Percentiles rank a stretch among this genome's conserved stretches.
These are phyloP conservation scores for Phallusia fumigata DNA, from an alignment of 23 tunicate genomes.

Conservation along the genomic window DNA sequence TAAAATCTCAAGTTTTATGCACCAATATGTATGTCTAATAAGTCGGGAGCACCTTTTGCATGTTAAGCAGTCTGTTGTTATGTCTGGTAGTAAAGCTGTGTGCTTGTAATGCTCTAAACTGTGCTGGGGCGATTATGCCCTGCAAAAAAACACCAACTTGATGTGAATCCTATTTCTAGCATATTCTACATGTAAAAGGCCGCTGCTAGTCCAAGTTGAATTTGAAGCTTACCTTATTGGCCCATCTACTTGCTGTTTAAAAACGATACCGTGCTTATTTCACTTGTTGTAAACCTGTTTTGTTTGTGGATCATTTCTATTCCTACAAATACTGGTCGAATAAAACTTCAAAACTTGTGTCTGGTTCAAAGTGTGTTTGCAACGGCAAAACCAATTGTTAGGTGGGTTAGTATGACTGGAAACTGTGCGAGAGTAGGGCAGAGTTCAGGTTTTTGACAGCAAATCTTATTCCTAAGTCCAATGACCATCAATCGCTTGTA, in stretches of 20 bases:
- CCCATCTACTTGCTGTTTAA: neutral
- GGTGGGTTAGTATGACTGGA: neutral
- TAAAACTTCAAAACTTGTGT: too few relatives aligned
- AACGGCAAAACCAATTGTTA: too few relatives aligned
- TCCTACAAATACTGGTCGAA: constrained; percentile 2
- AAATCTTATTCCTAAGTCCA: too few relatives aligned
- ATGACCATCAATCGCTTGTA: too few relatives aligned
- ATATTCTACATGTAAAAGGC: neutral
- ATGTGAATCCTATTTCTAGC: neutral
- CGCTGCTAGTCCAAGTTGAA: neutral
- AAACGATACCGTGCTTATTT: constrained; percentile 9
- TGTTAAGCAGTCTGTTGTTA: neutral
- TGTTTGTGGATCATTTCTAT: neutral
- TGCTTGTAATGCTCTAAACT: neutral
- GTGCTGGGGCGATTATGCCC: neutral
- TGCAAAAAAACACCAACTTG: neutral
- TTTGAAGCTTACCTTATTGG: neutral
- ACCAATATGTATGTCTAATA: neutral
- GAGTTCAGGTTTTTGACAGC: too few relatives aligned
- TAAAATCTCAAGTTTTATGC: constrained; percentile 11
- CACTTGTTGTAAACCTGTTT: constrained; percentile 2
- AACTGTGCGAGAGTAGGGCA: too few relatives aligned
- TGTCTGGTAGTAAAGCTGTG: neutral
- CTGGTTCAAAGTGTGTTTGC: too few relatives aligned
- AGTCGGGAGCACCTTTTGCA: constrained; percentile 12